phyloP scores from a whole-genome alignment of 2,888 invertebrate genomes.

The Aporophyla nigra region DNA sequence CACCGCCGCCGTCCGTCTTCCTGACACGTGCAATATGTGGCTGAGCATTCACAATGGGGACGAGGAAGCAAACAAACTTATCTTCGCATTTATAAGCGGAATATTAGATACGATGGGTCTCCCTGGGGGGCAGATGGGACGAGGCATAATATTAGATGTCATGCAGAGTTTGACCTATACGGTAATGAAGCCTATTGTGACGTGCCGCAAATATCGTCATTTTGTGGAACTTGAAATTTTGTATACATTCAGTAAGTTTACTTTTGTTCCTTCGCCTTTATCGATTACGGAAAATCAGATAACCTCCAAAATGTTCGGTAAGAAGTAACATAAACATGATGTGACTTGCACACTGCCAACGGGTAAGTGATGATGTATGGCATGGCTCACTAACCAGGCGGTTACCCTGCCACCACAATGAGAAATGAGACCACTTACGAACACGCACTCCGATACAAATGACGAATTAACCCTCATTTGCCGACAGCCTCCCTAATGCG shows the following conservation, averaged over 20 bases:
- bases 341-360: background rate
- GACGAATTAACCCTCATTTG: constrained; percentile 47
- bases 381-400: background rate
- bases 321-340: background rate
- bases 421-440: constrained; percentile 41
- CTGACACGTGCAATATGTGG: constrained; percentile 17
- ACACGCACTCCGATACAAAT: constrained; percentile 38
- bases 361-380: constrained; percentile 2
- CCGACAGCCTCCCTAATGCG: constrained; percentile 16
- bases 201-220: background rate
- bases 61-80: constrained; percentile 28
- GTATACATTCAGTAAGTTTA: background rate
- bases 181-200: constrained; percentile 43
- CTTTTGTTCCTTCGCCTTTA: background rate
- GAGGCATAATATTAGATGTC: constrained; percentile 6
- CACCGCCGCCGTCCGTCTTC: constrained; percentile 23
- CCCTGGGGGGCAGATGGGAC: constrained; percentile 6
- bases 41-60: constrained; percentile 9
- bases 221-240: background rate
- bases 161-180: constrained; percentile 24
- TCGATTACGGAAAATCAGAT: background rate
- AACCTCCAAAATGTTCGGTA: background rate
- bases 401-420: constrained; percentile 9
- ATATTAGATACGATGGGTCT: constrained; percentile 24
- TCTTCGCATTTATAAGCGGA: constrained; percentile 29